Percentiles rank a stretch among this genome's conserved stretches.
Evolutionary conservation across 2,888 invertebrate species (phyloP).

Genomic region (Cantharis lateralis): DNA sequence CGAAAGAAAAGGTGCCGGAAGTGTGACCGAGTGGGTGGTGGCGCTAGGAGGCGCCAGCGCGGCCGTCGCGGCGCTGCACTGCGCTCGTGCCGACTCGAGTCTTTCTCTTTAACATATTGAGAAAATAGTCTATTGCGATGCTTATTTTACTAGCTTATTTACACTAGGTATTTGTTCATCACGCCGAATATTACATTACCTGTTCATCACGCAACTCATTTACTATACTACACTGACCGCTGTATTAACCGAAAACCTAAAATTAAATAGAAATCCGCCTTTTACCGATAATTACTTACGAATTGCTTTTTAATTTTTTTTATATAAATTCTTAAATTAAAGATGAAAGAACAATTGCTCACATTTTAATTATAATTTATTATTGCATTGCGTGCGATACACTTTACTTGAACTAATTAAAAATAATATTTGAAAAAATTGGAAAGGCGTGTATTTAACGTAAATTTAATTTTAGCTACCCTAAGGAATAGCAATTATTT

Average conservation of each 20-base stretch:
- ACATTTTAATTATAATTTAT: background rate
- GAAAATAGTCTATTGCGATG: constrained; percentile 27
- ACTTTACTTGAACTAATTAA: background rate
- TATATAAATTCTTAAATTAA: background rate
- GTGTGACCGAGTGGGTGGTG: constrained; percentile 45
- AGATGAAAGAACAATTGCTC: background rate
- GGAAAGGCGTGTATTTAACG: background rate
- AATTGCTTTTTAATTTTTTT: background rate
- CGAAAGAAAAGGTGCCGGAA: constrained; percentile 46
- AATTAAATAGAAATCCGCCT: background rate
- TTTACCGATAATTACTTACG: background rate
- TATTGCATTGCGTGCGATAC: background rate
- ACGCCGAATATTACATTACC: constrained; percentile 22
- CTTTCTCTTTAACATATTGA: constrained; percentile 25
- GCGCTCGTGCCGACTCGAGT: constrained; percentile 40
- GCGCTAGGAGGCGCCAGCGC: constrained; percentile 53
- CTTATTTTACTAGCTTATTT: constrained; percentile 27
- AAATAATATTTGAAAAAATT: background rate
- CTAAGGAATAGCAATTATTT: background rate
- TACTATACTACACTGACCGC: background rate
- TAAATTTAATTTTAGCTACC: background rate
- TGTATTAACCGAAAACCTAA: background rate
- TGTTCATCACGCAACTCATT: constrained; percentile 22
- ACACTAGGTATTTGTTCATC: constrained; percentile 21
- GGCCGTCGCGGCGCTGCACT: constrained; percentile 51